These are phyloP conservation scores for Zaprionus africanus DNA, from an alignment of 1,140 invertebrate genomes.

Conservation along the genomic window DNA sequence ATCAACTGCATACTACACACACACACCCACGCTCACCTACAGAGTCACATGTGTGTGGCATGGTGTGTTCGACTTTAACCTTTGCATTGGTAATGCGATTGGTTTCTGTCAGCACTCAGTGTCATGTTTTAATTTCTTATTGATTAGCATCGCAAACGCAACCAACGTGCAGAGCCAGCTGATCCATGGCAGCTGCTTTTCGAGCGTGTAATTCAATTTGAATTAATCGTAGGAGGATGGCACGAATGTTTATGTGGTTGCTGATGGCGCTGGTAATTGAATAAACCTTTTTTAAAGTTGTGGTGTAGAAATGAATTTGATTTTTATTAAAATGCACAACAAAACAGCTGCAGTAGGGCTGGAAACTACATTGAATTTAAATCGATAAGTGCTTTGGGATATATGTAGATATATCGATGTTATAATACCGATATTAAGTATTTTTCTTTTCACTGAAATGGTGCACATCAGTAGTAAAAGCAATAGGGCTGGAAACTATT, in stretches of 20 bases:
- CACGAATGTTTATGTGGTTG: background rate
- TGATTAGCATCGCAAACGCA: constrained; percentile 39
- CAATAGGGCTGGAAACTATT: too few species aligned
- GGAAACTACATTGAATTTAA: background rate
- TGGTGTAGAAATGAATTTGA: background rate
- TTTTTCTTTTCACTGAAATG: background rate
- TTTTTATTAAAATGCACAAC: background rate
- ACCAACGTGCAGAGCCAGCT: constrained; percentile 2
- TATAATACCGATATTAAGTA: background rate
- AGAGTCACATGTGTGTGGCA: background rate
- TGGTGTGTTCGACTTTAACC: constrained; percentile 18
- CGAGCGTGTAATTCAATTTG: constrained; percentile 47
- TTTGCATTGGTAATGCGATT: constrained; percentile 60
- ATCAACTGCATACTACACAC: constrained; percentile 7
- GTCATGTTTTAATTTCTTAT: constrained; percentile 48
- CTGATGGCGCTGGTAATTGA: constrained; percentile 1
- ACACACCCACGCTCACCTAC: background rate
- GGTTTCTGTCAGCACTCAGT: constrained; percentile 41
- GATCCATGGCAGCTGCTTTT: background rate
- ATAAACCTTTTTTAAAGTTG: background rate
- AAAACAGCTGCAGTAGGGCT: background rate
- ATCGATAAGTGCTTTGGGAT: background rate
- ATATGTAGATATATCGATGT: background rate
- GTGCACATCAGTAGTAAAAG: background rate
- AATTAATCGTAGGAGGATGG: constrained; percentile 15